Conservation (phyloP, 2,888 invertebrate species). For the Lysandra bellargus region DNA sequence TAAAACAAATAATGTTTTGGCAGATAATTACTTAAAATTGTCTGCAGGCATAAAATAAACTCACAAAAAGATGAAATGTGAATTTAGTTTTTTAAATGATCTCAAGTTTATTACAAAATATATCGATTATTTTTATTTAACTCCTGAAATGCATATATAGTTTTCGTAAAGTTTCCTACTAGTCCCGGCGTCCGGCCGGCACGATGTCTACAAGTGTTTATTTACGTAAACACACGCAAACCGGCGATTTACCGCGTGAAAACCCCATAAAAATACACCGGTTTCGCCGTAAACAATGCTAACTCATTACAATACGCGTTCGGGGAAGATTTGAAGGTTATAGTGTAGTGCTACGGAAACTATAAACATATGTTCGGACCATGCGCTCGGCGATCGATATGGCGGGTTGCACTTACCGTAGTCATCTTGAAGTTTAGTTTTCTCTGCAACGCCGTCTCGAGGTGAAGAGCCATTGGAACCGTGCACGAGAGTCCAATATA, state of each 20-base stretch:
- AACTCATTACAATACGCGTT: constrained; percentile 45
- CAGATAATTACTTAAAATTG: no score
- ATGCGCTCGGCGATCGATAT: constrained; percentile 73
- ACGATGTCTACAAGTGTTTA: constrained; percentile 67
- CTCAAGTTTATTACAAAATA: no score
- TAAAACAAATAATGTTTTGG: no score
- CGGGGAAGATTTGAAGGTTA: constrained; percentile 47
- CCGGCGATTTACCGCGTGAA: constrained; percentile 33
- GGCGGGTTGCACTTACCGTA: constrained; percentile 75
- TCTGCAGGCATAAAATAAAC: no score
- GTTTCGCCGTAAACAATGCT: not conserved
- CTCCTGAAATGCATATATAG: not conserved
- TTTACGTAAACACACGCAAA: constrained; percentile 56
- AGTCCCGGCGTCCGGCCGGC: not conserved
- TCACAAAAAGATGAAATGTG: no score
- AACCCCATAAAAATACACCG: not conserved
- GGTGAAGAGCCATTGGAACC: constrained; percentile 69
- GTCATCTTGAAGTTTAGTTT: constrained; percentile 79
- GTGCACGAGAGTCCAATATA: constrained; percentile 51
- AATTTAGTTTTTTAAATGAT: no score
- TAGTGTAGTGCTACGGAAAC: constrained; percentile 51
- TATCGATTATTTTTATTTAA: no score
- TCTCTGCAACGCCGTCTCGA: constrained; percentile 77
- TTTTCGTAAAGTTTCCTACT: not conserved
- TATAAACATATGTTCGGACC: constrained; percentile 72